phyloP scores from a whole-genome alignment of 2,113 vertebrate genomes.

The Phalacrocorax aristotelis region DNA sequence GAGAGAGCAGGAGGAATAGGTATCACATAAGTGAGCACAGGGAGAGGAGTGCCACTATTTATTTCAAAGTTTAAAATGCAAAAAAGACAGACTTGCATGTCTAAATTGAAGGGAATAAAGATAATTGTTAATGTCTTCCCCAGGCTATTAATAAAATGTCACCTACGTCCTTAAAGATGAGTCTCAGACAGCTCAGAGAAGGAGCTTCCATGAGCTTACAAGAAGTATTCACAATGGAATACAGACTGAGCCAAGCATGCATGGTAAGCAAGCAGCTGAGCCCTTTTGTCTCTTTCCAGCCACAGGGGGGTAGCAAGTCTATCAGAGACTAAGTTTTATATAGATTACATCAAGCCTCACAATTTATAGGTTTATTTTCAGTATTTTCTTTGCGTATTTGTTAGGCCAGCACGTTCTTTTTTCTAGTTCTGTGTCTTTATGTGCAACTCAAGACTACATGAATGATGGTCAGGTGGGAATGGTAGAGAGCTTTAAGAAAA shows the following conservation, averaged over 20 bases:
- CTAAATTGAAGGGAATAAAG: background rate
- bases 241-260: conserved; percentile 88
- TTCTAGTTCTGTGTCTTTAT: background rate
- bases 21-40: background rate
- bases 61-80: background rate
- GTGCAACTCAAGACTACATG: background rate
- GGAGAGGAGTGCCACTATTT: background rate
- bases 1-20: background rate
- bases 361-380: background rate
- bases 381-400: background rate
- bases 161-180: conserved; percentile 91
- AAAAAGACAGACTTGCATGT: background rate
- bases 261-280: conserved; percentile 79
- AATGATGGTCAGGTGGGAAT: background rate
- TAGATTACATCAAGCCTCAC: background rate
- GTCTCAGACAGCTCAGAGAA: conserved; percentile 83
- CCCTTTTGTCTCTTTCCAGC: background rate
- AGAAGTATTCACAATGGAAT: conserved; percentile 92
- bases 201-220: conserved; percentile 84
- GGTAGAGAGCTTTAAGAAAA: background rate
- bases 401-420: background rate
- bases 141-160: conserved; percentile 91
- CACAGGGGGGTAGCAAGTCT: background rate
- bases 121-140: background rate
- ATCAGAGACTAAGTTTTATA: background rate